Evolutionary conservation across 2,888 invertebrate species (phyloP).

Genomic region (Cactoblastis cactorum): DNA sequence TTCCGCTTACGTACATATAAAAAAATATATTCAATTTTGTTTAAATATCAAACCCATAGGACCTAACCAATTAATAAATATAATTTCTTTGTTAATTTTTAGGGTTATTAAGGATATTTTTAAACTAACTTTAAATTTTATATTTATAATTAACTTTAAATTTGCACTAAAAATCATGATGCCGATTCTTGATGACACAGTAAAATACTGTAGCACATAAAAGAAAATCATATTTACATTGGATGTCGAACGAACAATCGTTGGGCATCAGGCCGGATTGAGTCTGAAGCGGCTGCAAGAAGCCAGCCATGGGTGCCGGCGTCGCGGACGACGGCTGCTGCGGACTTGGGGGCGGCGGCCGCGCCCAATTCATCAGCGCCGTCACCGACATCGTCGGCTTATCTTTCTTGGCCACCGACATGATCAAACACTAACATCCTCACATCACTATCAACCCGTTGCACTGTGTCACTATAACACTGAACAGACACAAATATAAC

Average conservation of each 20-base stretch:
- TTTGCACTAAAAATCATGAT: no score
- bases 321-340: constrained; percentile 58
- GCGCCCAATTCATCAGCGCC: constrained; percentile 87
- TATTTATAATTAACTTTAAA: no score
- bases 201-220: no score
- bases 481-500: constrained; percentile 42
- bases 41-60: no score
- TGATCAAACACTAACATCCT: constrained; percentile 70
- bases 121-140: no score
- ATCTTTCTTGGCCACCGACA: constrained; percentile 89
- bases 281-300: constrained; percentile 50
- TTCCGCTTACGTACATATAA: not conserved
- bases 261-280: constrained; percentile 47
- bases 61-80: no score
- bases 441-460: constrained; percentile 67
- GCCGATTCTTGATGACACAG: no score
- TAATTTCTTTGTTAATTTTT: no score
- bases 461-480: constrained; percentile 41
- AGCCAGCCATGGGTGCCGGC: constrained; percentile 44
- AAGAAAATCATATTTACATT: constrained; percentile 59
- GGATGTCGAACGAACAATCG: constrained; percentile 70
- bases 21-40: no score
- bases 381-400: constrained; percentile 93
- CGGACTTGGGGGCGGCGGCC: constrained; percentile 61
- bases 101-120: no score